Evolutionary conservation across 2,888 invertebrate species (phyloP).

Genomic region (Esperia sulphurella): DNA sequence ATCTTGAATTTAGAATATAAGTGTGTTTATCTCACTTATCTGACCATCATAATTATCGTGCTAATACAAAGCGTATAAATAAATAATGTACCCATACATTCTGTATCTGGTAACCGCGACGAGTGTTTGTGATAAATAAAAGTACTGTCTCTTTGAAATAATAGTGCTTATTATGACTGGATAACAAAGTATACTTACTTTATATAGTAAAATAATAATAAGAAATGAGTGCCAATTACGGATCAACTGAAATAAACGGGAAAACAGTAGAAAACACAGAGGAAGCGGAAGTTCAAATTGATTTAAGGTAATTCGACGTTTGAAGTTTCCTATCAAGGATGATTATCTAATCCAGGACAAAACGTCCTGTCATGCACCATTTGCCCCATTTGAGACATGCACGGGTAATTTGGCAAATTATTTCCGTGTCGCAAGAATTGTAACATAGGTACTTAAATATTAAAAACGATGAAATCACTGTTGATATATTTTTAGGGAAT

Average conservation of each 20-base stretch:
- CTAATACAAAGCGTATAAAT: no score
- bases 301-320: slow-evolving; percentile 46
- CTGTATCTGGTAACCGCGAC: no score
- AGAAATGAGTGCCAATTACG: slow-evolving; percentile 62
- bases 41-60: no score
- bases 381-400: slow-evolving; percentile 43
- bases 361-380: slow-evolving; percentile 25
- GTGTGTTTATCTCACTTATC: no score
- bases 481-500: no score
- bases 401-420: slow-evolving; percentile 15
- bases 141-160: no score
- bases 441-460: no score
- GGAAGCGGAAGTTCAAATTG: slow-evolving; percentile 42
- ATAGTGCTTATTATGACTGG: not conserved
- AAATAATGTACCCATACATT: no score
- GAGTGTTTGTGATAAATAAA: no score
- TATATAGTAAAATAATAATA: not conserved
- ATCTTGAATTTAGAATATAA: no score
- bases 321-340: not conserved
- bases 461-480: no score
- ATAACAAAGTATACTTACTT: not conserved
- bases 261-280: slow-evolving; percentile 39
- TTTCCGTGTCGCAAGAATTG: not conserved
- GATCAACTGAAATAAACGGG: slow-evolving; percentile 51
- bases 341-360: no score